These are phyloP conservation scores for Brachyopa scutellaris DNA, from an alignment of 2,888 invertebrate species.

Conservation along the genomic window DNA sequence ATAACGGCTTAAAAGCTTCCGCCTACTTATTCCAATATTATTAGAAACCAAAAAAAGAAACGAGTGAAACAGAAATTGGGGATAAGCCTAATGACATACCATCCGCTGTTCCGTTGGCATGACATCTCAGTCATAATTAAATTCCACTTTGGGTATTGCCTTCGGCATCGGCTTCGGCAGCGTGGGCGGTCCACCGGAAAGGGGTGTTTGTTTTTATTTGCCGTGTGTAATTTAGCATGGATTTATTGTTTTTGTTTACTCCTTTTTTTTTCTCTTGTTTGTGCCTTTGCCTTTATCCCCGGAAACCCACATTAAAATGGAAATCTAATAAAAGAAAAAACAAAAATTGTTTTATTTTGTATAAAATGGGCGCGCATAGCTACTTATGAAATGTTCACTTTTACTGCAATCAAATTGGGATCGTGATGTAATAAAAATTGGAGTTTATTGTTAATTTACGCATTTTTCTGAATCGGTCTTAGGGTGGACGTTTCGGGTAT, in stretches of 20 bases:
- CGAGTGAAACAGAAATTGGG: not conserved
- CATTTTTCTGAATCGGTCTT: too few relatives aligned
- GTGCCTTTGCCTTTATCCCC: not conserved
- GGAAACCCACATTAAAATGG: conserved; percentile 12
- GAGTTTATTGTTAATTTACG: too few relatives aligned
- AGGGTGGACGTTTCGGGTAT: too few relatives aligned
- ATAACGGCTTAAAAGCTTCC: too few relatives aligned
- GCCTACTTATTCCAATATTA: conserved; percentile 16
- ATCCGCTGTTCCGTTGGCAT: conserved; percentile 6
- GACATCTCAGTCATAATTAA: conserved; percentile 23
- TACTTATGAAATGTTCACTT: conserved; percentile 8
- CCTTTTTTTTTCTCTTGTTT: not conserved
- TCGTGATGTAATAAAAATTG: not conserved
- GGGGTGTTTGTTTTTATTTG: conserved; percentile 13
- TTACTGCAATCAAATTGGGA: not conserved
- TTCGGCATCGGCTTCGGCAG: not conserved
- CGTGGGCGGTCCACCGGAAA: not conserved
- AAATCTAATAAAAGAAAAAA: conserved; percentile 22
- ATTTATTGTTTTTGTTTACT: conserved; percentile 24
- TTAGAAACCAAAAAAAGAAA: not conserved
- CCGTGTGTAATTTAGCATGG: conserved; percentile 3
- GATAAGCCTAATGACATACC: conserved; percentile 24
- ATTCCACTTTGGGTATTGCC: conserved; percentile 28
- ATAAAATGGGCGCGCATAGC: not conserved
- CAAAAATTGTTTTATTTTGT: not conserved